Base-by-base conservation (phyloP, 2,113 vertebrate genomes). In the Xyliphius kryptos region DNA sequence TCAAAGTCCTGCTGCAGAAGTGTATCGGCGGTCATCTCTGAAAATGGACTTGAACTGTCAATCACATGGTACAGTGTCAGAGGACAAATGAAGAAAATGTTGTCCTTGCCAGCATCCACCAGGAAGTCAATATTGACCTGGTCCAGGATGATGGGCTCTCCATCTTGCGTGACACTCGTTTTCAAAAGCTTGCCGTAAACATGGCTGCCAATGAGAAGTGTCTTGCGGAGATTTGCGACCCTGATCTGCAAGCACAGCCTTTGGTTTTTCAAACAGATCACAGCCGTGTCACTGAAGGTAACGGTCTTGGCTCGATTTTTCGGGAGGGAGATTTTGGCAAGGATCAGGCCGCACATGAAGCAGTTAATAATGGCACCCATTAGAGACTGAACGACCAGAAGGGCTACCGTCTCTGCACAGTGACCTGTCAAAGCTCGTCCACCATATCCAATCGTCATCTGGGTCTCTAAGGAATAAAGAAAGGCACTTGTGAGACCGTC, bases 361-460 rank as follows among this genome's bases (percentile, higher is more conserved):
- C 95, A 94, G 70, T 97, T 95, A 79, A 97, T 87, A 70, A 98
- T 91, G 75, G 92, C 90, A 8, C 94, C 96, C 4, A 91, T 81
- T 13, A 98, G 87, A 16, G 95, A 90, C 76, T 98, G 95, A 21
- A 89, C 58, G 16, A 97, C 87, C 6, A 98, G 88, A 0, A 97
- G 86, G 38, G 90, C 87, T 3, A 97, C 91, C 1, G 94, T 90
- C 17, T 90, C 73, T 0, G 86, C 88, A 6, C 94, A 97, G 66
- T 94, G 89, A 41, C 95, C 94, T 0, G 93, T 95, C 77, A 95
- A 88, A 61, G 91, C 91, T 22, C 94, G 88, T 60, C 91, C 93
- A 11, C 95, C 94, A 0, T 97, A 98, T 54, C 95, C 95, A 0
- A 98, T 97, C 70, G 95, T 97, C 66, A 94, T 97, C 78, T 98